Conservation (phyloP, 1,140 invertebrate genomes). For the Carcinoscorpius rotundicauda region DNA sequence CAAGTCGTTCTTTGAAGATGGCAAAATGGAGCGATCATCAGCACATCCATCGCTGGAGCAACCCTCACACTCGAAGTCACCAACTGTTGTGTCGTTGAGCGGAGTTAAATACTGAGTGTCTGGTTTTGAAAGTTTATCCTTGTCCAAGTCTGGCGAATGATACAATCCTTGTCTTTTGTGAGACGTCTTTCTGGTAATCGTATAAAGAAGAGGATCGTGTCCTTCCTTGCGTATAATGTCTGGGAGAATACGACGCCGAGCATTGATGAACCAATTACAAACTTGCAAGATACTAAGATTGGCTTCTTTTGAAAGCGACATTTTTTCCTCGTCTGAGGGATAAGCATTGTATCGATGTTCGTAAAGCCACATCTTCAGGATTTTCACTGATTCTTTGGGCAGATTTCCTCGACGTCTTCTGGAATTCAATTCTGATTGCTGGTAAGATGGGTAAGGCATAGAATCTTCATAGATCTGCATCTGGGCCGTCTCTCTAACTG, state of each 20-base stretch:
- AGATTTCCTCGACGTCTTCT: constrained; percentile 80
- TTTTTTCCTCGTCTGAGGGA: constrained; percentile 82
- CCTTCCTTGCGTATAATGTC: constrained; percentile 86
- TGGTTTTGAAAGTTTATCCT: constrained; percentile 5
- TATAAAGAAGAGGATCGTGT: constrained; percentile 80
- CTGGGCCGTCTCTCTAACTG: too few species aligned
- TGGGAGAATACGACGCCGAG: constrained; percentile 73
- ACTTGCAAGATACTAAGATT: constrained; percentile 73
- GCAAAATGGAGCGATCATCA: neutral
- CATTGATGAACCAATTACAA: constrained; percentile 97
- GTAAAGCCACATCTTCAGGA: constrained; percentile 83
- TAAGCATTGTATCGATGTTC: constrained; percentile 91
- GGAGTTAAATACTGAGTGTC: constrained; percentile 6
- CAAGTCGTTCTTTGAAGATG: constrained; percentile 8
- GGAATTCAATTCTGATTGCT: neutral
- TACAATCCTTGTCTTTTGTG: constrained; percentile 13
- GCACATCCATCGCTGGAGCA: neutral
- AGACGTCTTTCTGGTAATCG: constrained; percentile 60
- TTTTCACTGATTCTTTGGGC: constrained; percentile 81
- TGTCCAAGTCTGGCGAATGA: constrained; percentile 25
- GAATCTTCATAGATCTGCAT: too few species aligned
- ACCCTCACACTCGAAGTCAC: constrained; percentile 10
- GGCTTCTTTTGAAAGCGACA: constrained; percentile 66
- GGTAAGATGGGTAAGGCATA: too few species aligned
- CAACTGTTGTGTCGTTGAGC: constrained; percentile 13